Percentiles rank a stretch among this genome's conserved stretches.
These are phyloP conservation scores for Xiphydria camelus DNA, from an alignment of 2,888 invertebrate species.

Conservation along the genomic window DNA sequence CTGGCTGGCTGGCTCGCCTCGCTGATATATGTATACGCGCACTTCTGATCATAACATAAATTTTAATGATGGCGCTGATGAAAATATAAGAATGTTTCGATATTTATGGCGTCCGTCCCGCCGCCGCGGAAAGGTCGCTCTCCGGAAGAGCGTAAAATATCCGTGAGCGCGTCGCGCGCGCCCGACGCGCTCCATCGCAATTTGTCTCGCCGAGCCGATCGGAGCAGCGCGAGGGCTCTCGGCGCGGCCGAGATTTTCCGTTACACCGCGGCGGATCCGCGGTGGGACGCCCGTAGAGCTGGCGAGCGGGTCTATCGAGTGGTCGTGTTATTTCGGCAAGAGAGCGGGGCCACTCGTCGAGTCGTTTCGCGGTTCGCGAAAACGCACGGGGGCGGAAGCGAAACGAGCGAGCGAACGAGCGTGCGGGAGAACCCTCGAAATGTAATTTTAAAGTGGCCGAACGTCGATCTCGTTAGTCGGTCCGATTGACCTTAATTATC, in stretches of 20 bases:
- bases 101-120: constrained; percentile 43
- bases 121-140: too few relatives aligned
- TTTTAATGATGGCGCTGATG: constrained; percentile 57
- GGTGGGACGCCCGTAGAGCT: too few relatives aligned
- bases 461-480: constrained; percentile 22
- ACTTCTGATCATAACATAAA: constrained; percentile 57
- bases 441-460: constrained; percentile 5
- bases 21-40: constrained; percentile 50
- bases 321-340: not conserved
- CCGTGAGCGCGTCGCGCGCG: too few relatives aligned
- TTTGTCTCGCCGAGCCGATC: too few relatives aligned
- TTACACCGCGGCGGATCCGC: not conserved
- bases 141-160: too few relatives aligned
- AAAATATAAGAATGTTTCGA: constrained; percentile 56
- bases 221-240: too few relatives aligned
- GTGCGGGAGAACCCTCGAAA: not conserved
- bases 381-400: not conserved
- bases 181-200: too few relatives aligned
- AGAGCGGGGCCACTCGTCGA: not conserved
- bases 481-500: constrained; percentile 21
- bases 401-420: not conserved
- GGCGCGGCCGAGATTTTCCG: too few relatives aligned
- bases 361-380: constrained; percentile 1
- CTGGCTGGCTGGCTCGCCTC: too few relatives aligned
- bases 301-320: too few relatives aligned